Base-by-base conservation (phyloP, 2,113 vertebrate species). In the Pseudonaja textilis region DNA sequence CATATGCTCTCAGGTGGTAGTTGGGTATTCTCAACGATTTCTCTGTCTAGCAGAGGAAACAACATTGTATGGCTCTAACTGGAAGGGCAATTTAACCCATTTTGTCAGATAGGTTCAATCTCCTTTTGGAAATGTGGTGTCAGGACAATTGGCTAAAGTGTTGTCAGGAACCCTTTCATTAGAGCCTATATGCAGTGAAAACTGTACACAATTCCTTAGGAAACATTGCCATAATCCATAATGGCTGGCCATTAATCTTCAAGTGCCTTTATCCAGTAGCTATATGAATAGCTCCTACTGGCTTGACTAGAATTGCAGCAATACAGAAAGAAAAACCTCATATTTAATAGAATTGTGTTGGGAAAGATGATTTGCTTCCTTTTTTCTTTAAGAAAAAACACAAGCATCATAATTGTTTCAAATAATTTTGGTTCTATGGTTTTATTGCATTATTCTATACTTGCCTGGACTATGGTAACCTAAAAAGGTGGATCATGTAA, bases 131-230 rank as follows among this genome's bases (percentile, higher is more conserved):
- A 92, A 95, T 94, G 89, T n/a, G 89, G 45, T 95, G 94, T 94
- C 90, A 96, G 93, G 94, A 94, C 96, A 97, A 94, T 95, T 92
- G 94, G 94, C 95, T 95, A 92, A 91, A 90, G 95, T 95, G 93
- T 95, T 96, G 95, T 95, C 94, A 94, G 90, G 93, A 16, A 94
- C 0, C 1, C 87, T 92, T 94, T 95, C 93, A 94, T 95, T 95
- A 96, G 94, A 96, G 95, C 86, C 94, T 95, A 95, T 95, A 95
- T 93, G 96, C 93, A 93, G 91, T 52, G 93, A 95, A 95, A 93
- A 2, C 89, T 92, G 95, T 92, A 11, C 45, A 93, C 64, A 87
- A 89, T 57, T 96, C 96, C 74, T 95, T 95, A 92, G 94, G 94
- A 95, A 95, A 95, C 89, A 92, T 92, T 96, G 91, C 3, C 85